Base-by-base conservation (phyloP, 2,888 invertebrate species). In the Leptothorax acervorum region DNA sequence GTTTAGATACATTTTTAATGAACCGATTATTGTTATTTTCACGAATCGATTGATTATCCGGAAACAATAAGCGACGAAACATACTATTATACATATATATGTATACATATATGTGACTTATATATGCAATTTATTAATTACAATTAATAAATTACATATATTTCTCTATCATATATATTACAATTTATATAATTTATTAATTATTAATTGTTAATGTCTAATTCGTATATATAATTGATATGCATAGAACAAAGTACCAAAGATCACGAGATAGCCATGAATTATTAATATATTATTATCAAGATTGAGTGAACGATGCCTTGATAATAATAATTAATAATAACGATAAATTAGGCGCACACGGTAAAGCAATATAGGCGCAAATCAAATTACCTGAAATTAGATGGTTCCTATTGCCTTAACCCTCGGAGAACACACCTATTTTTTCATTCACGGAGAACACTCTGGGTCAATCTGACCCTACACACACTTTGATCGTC, bases 241-340 rank as follows among this genome's bases (percentile, higher is more conserved):
- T 15, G 15, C 5, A 55, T 57, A 71, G 15, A 55, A 42, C 42
- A 42, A 42, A 23, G 12, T 63, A 63, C n/a, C 18, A 63, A 23
- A 57, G 42, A 60, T 57, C 15, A 57, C 5, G 5, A 68, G 18
- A 42, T 57, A 73, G 18, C 6, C 28, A 18, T 42, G 9, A 73
- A 71, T 73, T 42, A 42, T 73, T 73, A 66, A 65, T 65, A 65
- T 65, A 55, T 70, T 70, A 73, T 57, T 45, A 74, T 74, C 57
- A 74, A 74, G 12, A 11, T 15, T 9, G 0, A 73, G n/a, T 12
- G 8, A 12, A 31, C 28, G 1, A 39, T 5, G 11, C 5, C 23
- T 73, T n/a, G 55, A 57, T 73, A 57, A 73, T 73, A 73, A 73
- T 73, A 73, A 42, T 57, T 73, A 57, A 42, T 73, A 45, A 57